phyloP scores from a whole-genome alignment of 1,140 invertebrate genomes.

The Thaumetopoea pityocampa region DNA sequence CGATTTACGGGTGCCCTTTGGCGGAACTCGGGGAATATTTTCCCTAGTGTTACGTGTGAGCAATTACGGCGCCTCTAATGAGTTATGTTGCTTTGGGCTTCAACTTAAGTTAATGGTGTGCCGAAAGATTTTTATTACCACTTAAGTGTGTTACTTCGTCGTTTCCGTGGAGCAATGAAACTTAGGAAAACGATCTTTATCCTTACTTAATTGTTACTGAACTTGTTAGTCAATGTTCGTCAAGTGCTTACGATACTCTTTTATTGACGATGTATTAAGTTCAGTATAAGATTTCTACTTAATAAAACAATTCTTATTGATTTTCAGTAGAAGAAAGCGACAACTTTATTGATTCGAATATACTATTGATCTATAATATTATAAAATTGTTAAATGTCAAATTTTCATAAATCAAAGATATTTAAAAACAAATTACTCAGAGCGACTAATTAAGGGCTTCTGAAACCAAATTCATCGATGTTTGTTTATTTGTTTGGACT shows the following conservation, averaged over 20 bases:
- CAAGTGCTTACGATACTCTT: background rate
- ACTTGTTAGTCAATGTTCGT: constrained; percentile 10
- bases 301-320: no score
- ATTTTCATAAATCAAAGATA: no score
- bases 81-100: constrained; percentile 28
- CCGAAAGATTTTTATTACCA: constrained; percentile 28
- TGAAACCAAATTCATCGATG: no score
- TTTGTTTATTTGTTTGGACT: no score
- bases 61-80: constrained; percentile 51
- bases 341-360: no score
- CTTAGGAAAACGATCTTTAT: constrained; percentile 4
- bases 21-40: constrained; percentile 46
- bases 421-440: no score
- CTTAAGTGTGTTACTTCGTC: constrained; percentile 11
- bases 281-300: no score
- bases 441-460: no score
- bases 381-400: no score
- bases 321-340: no score
- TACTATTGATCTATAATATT: no score
- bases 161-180: constrained; percentile 7
- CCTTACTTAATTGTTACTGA: constrained; percentile 13
- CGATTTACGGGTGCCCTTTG: constrained; percentile 59
- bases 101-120: constrained; percentile 27
- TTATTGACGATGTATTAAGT: background rate
- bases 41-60: constrained; percentile 40